These are phyloP conservation scores for Cyprinodon tularosa DNA, from an alignment of 2,113 vertebrate genomes.

Conservation along the genomic window DNA sequence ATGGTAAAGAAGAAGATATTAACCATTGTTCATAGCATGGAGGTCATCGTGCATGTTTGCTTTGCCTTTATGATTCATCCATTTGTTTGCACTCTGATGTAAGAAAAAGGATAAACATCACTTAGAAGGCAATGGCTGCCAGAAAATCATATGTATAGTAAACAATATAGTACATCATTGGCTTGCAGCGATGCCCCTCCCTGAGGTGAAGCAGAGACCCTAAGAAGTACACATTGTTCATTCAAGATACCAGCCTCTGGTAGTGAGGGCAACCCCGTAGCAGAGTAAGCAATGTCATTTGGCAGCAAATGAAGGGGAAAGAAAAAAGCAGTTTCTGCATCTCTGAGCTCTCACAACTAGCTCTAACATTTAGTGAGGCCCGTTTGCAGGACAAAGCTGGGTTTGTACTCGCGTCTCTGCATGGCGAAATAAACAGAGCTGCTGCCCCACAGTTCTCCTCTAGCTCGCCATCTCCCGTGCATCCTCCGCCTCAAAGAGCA, in stretches of 20 bases:
- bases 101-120: constrained; percentile 34
- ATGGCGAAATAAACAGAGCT: constrained; percentile 59
- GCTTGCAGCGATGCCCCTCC: constrained; percentile 45
- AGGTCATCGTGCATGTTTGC: constrained; percentile 37
- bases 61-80: neutral
- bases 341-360: constrained; percentile 51
- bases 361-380: constrained; percentile 46
- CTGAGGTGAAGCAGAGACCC: constrained; percentile 41
- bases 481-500: constrained; percentile 61
- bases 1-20: constrained; percentile 33
- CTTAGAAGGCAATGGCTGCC: constrained; percentile 31
- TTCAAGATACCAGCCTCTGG: constrained; percentile 56
- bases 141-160: constrained; percentile 10
- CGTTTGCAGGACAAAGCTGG: constrained; percentile 58
- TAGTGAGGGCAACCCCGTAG: constrained; percentile 55
- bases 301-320: constrained; percentile 77
- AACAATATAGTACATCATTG: constrained; percentile 30
- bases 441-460: constrained; percentile 47
- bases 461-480: constrained; percentile 36
- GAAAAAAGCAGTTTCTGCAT: constrained; percentile 62
- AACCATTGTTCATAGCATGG: constrained; percentile 29
- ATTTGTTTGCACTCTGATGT: constrained; percentile 2
- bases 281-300: constrained; percentile 65
- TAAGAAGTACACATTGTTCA: constrained; percentile 67
- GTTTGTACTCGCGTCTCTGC: constrained; percentile 59